A percentile compares a stretch with the other conserved stretches of the same genome.
These are phyloP conservation scores for Trachemys scripta DNA, from an alignment of 2,113 vertebrate genomes.

Conservation along the genomic window DNA sequence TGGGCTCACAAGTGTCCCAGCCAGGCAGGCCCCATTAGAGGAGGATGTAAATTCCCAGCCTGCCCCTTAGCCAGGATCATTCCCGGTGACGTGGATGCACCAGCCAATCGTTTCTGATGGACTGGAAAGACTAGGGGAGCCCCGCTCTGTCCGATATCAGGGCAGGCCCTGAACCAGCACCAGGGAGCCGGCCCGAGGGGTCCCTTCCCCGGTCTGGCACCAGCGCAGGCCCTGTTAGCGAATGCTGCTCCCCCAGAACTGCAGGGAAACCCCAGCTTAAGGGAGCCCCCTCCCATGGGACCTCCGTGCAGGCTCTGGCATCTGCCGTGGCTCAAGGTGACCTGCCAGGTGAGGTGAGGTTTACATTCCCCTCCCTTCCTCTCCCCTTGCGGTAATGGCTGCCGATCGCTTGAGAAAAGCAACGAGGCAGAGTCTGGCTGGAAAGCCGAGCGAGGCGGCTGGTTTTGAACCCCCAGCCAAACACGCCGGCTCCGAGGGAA, in stretches of 20 bases:
- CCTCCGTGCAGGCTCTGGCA: fast-evolving
- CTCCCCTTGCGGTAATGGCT: not conserved
- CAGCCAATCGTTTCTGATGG: not conserved
- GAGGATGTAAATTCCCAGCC: fast-evolving
- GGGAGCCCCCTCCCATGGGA: not conserved
- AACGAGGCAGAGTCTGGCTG: not conserved
- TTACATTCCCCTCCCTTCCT: not conserved
- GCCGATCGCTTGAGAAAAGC: fast-evolving
- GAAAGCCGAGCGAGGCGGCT: not conserved
- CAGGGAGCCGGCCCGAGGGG: not conserved
- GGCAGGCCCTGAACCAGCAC: not conserved
- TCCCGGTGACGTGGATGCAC: not conserved
- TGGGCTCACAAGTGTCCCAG: fast-evolving
- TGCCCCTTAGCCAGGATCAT: not conserved
- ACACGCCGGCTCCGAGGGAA: not conserved
- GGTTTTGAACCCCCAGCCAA: not conserved
- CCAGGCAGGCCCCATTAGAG: fast-evolving
- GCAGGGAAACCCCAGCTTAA: not conserved
- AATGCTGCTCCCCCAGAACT: not conserved
- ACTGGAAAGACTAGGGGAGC: not conserved
- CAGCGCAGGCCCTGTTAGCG: not conserved
- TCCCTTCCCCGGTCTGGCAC: not conserved
- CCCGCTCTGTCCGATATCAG: not conserved
- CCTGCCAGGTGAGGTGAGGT: fast-evolving
- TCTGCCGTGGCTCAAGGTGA: fast-evolving